Conservation (phyloP, 2,797 vertebrate species). For the Sebastes trivittatus region DNA sequence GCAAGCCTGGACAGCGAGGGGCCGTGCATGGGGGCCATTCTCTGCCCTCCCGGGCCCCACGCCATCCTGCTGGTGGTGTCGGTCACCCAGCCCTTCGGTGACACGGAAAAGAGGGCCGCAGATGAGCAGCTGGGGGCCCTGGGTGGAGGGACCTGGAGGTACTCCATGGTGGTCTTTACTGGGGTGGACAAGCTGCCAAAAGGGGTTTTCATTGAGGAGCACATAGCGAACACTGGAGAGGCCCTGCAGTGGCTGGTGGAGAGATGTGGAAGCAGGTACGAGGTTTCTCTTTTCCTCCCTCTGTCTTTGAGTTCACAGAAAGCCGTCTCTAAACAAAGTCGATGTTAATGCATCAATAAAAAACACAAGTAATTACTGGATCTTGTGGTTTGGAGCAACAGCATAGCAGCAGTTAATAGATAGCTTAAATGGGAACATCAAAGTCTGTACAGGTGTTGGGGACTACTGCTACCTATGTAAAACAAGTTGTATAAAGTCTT, state of each 20-base stretch:
- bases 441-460: neutral
- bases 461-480: no score
- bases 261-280: constrained; percentile 81
- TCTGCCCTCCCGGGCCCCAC: constrained; percentile 82
- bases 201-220: constrained; percentile 80
- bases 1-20: constrained; percentile 77
- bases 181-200: constrained; percentile 77
- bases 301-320: neutral
- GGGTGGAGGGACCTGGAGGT: constrained; percentile 82
- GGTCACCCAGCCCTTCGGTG: constrained; percentile 76
- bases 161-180: constrained; percentile 82
- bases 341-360: neutral
- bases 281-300: neutral
- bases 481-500: neutral
- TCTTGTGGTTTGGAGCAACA: neutral
- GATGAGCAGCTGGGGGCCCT: constrained; percentile 78
- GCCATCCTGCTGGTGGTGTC: constrained; percentile 81
- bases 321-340: neutral
- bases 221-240: constrained; percentile 80
- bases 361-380: neutral
- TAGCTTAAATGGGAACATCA: neutral
- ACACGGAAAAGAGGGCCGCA: constrained; percentile 72
- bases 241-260: constrained; percentile 83
- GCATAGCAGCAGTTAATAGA: neutral
- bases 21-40: constrained; percentile 78